Percentiles rank a stretch among this genome's conserved stretches.
These are phyloP conservation scores for Thymelicus lineola DNA, from an alignment of 2,888 invertebrate genomes.

Conservation along the genomic window DNA sequence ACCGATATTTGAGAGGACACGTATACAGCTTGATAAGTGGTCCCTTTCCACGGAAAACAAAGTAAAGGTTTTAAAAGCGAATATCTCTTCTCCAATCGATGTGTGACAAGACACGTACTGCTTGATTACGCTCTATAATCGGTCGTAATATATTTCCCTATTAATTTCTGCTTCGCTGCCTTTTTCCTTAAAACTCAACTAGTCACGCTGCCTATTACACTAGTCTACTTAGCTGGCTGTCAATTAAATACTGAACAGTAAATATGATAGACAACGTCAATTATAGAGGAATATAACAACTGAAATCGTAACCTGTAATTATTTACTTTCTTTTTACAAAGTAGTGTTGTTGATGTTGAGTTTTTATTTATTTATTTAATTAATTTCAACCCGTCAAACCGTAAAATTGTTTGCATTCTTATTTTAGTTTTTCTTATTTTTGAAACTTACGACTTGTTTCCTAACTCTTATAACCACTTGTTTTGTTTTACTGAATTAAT, in stretches of 20 bases:
- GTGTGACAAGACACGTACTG: constrained; percentile 7
- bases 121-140: constrained; percentile 25
- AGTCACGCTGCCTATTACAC: not conserved
- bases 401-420: too few relatives aligned
- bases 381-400: too few relatives aligned
- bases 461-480: too few relatives aligned
- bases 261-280: constrained; percentile 12
- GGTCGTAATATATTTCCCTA: constrained; percentile 15
- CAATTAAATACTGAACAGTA: constrained; percentile 16
- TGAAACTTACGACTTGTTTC: too few relatives aligned
- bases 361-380: too few relatives aligned
- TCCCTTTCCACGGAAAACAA: too few relatives aligned
- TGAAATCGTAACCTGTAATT: constrained; percentile 1
- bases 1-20: too few relatives aligned
- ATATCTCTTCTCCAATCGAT: not conserved
- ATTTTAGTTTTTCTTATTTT: too few relatives aligned
- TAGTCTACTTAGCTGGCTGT: constrained; percentile 3
- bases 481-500: too few relatives aligned
- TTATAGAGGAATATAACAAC: not conserved
- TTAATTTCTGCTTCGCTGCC: constrained; percentile 21
- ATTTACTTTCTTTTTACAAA: too few relatives aligned
- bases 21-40: too few relatives aligned
- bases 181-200: constrained; percentile 16
- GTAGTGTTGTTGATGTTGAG: too few relatives aligned
- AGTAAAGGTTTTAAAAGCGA: not conserved